Evolutionary conservation across 2,797 vertebrate genomes (phyloP), one percentile per base, ranked within the genome.

Genomic region (Denticeps clupeoides): DNA sequence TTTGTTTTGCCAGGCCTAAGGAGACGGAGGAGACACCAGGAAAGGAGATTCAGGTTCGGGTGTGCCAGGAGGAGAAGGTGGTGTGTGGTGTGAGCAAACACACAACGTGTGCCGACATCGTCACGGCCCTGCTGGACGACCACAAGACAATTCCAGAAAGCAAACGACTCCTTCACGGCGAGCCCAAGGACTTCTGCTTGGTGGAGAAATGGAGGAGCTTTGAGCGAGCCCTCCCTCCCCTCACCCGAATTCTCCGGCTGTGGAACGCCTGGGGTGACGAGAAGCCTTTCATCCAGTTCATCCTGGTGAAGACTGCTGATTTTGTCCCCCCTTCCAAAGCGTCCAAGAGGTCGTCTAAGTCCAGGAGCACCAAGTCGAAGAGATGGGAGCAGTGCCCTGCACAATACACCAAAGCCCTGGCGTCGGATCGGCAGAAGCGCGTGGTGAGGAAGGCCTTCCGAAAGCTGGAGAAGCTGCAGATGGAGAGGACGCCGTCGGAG

Each of bases 241-340:
- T 90, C 8, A 94, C 90, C 19, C 87, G 90, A 52, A 91, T 99
- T 56, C 72, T 96, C 41, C 82, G 89, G 55, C 82, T 99, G 23
- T 99, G 91, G 89, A 86, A 83, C 5, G 89, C 90, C 0, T 97
- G 93, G 94, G 93, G 93, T 0, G 89, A 91, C 29, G 89, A 99
- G 63, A 86, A 80, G 51, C 68, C 83, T 32, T 88, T 85, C 41
- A 82, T 97, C 66, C 81, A 87, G 43, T 97, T 99, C 48, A 70
- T 87, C 9, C 63, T 99, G 7, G 78, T 97, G 9, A 93, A 90
- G 71, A 78, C 81, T 45, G 85, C 83, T 35, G 89, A 91, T 41
- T 89, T 89, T 44, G 79, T 88, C n/a, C 82, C 85, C 0, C 80
- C 53, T n/a, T 49, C 53, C 23, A 59, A 82, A 59, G 78, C 83